Evolutionary conservation across 2,797 vertebrate species (phyloP).

Genomic region (Chaenodraco wilsoni): DNA sequence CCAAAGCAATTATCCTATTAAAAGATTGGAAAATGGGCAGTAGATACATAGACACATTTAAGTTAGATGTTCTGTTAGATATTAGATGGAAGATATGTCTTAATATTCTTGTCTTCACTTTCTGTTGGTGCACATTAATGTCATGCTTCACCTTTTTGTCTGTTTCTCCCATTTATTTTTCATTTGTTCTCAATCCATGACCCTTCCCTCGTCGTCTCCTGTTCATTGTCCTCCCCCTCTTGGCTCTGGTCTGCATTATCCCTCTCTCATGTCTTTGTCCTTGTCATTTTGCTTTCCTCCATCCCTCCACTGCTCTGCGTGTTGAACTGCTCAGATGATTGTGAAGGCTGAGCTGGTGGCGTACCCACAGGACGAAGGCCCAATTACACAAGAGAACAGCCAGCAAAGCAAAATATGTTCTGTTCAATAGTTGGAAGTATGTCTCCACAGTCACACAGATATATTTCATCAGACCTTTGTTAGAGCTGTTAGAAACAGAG

Average conservation of each 20-base stretch:
- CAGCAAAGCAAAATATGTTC: slow-evolving; percentile 94
- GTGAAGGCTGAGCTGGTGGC: slow-evolving; percentile 96
- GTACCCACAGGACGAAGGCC: slow-evolving; percentile 92
- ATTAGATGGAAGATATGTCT: too few species aligned
- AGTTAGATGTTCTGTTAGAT: too few species aligned
- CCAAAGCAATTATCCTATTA: too few species aligned
- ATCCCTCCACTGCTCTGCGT: slow-evolving; percentile 32
- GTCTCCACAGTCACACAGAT: slow-evolving; percentile 45
- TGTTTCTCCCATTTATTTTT: slow-evolving; percentile 36
- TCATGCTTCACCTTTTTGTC: slow-evolving; percentile 6
- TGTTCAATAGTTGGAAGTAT: slow-evolving; percentile 88
- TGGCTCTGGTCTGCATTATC: slow-evolving; percentile 63
- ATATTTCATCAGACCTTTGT: slow-evolving; percentile 21
- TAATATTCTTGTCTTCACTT: background rate
- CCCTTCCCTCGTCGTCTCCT: slow-evolving; percentile 44
- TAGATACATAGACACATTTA: too few species aligned
- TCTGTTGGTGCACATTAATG: slow-evolving; percentile 12
- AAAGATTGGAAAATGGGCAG: too few species aligned
- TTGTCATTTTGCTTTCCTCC: slow-evolving; percentile 29
- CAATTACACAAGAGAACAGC: slow-evolving; percentile 80
- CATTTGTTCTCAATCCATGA: slow-evolving; percentile 18
- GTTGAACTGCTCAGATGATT: slow-evolving; percentile 87
- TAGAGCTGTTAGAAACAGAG: slow-evolving; percentile 10
- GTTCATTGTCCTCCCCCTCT: slow-evolving; percentile 44
- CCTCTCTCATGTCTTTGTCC: slow-evolving; percentile 34